phyloP scores from a whole-genome alignment of 2,888 invertebrate species.

The Acronicta psi region DNA sequence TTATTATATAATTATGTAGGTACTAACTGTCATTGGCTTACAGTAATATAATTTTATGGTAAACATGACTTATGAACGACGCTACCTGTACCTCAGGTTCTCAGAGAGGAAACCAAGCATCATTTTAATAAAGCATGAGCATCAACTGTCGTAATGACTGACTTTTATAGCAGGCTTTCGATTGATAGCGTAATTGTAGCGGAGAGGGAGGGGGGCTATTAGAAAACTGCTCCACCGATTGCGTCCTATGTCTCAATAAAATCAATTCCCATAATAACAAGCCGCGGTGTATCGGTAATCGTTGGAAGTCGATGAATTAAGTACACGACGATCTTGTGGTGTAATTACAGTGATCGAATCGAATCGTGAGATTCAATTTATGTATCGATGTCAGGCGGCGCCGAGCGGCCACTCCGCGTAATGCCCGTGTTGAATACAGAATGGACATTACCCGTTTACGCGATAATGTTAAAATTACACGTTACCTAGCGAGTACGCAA shows the following conservation, averaged over 20 bases:
- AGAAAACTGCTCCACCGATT: slow-evolving; percentile 63
- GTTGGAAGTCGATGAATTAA: slow-evolving; percentile 78
- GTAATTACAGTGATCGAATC: slow-evolving; percentile 78
- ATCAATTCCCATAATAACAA: slow-evolving; percentile 75
- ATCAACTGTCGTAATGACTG: slow-evolving; percentile 51
- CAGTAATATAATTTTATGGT: slow-evolving; percentile 31
- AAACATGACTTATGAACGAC: slow-evolving; percentile 12
- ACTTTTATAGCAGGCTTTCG: slow-evolving; percentile 52
- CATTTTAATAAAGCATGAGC: slow-evolving; percentile 48
- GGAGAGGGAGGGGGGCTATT: slow-evolving; percentile 53
- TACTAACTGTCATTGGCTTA: slow-evolving; percentile 13
- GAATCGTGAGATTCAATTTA: slow-evolving; percentile 80
- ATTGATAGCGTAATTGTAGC: slow-evolving; percentile 61
- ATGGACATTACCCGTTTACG: slow-evolving; percentile 66
- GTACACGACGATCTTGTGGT: slow-evolving; percentile 67
- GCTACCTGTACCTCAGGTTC: slow-evolving; percentile 9
- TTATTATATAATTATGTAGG: slow-evolving; percentile 9
- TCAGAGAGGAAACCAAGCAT: slow-evolving; percentile 28
- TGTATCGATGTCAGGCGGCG: slow-evolving; percentile 79
- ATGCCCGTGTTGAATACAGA: slow-evolving; percentile 50
- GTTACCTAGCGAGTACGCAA: slow-evolving; percentile 57
- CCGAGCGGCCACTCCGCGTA: slow-evolving; percentile 57
- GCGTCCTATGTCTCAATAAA: slow-evolving; percentile 70
- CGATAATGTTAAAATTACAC: slow-evolving; percentile 73
- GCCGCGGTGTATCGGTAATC: slow-evolving; percentile 68